Evolutionary conservation across 2,113 vertebrate species (phyloP), one percentile per base, ranked within the genome.

Genomic region (Hypanus sabinus): DNA sequence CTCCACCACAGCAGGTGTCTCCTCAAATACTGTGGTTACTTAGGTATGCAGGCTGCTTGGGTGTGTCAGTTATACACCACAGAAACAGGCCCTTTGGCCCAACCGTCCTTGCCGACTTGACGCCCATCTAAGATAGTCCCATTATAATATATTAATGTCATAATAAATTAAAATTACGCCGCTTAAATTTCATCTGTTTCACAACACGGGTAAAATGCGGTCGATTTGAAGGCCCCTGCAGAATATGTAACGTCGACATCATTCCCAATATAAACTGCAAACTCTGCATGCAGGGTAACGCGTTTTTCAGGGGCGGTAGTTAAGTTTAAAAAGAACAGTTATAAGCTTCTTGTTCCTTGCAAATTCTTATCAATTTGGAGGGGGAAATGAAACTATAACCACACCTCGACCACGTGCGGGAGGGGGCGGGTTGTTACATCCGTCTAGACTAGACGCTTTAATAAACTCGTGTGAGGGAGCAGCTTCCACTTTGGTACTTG

Each of bases 381-480:
- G 46, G 46, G 81, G 46, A n/a, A 83, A 55, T 83, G 80, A 55
- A 87, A n/a, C 24, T 60, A 9, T n/a, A 87, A 87, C 83, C 55
- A 87, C 81, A 85, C 81, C 81, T 85, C 46, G 81, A 60, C 83
- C 55, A 87, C 83, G 83, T 62, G 83, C 22, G 46, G 81, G 55
- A 5, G 55, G 9, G 27, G 22, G 55, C 46, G 55, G 81, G 80
- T 57, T 60, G 55, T 10, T 60, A 60, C 46, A 87, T 87, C 83
- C 57, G 83, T 87, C 55, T n/a, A 30, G 83, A 18, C 57, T n/a
- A 30, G 83, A 18, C 57, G 55, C 3, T 60, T 24, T 60, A 60
- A 87, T 87, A 87, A 60, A 87, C 83, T 60, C 27, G 83, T 87
- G 83, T 60, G 55, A 60, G 83, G 27, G 83, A 16, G 0, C 81